Evolutionary conservation across 2,113 vertebrate species (phyloP).

Genomic region (Recurvirostra avosetta): DNA sequence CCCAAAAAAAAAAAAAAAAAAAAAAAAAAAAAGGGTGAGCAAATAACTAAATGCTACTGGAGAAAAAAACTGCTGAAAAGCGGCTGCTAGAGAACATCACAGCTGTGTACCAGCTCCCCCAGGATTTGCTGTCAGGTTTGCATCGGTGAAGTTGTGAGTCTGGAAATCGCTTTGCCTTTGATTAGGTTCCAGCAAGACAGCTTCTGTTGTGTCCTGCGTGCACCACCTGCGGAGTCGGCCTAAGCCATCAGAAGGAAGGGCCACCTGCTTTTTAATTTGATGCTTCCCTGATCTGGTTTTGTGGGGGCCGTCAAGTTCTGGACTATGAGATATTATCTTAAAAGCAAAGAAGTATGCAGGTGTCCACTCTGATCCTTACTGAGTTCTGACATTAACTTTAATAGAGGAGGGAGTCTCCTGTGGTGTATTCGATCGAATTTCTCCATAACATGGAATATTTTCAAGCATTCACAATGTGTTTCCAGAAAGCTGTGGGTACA

Average conservation of each 20-base stretch:
- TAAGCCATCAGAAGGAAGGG: not conserved
- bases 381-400: not conserved
- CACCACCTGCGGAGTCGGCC: not conserved
- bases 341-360: not conserved
- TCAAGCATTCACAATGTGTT: not conserved
- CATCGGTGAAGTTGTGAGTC: not conserved
- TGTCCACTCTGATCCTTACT: not conserved
- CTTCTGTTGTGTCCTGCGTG: not conserved
- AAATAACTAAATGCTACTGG: not conserved
- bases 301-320: not conserved
- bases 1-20: not conserved
- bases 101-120: not conserved
- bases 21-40: not conserved
- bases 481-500: not conserved
- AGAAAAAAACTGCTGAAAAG: not conserved
- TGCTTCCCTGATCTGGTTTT: not conserved
- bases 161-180: not conserved
- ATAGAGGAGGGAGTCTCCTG: not conserved
- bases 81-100: not conserved
- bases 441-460: not conserved
- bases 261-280: not conserved
- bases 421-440: not conserved
- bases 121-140: not conserved
- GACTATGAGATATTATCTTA: not conserved
- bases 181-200: not conserved